Evolutionary conservation across 2,113 vertebrate genomes (phyloP).

Genomic region (Cervus canadensis): DNA sequence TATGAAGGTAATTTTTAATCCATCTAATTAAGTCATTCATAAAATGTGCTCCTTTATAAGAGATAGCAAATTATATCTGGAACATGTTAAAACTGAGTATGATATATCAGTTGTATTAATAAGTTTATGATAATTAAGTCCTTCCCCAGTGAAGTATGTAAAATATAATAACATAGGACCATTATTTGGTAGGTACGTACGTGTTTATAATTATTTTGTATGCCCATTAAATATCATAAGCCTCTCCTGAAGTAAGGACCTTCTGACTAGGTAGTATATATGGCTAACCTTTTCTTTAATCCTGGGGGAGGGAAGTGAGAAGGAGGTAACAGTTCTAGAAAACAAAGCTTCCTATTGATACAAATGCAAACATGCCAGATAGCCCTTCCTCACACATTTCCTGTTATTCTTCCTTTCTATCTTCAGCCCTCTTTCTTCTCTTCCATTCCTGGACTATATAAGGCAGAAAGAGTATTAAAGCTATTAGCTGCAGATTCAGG

Average conservation of each 20-base stretch:
- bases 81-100: not conserved
- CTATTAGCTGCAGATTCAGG: not conserved
- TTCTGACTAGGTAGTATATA: not conserved
- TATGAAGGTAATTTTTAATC: conserved; percentile 8
- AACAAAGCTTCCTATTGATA: not conserved
- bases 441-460: not conserved
- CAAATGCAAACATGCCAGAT: not conserved
- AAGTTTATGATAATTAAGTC: not conserved
- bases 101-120: not conserved
- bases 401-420: not conserved
- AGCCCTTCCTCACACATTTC: not conserved
- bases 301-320: not conserved
- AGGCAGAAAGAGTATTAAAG: not conserved
- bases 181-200: not conserved
- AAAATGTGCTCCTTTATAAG: not conserved
- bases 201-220: not conserved
- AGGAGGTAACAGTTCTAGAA: not conserved
- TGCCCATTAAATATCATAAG: not conserved
- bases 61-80: not conserved
- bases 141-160: not conserved
- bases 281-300: not conserved
- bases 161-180: not conserved
- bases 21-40: not conserved
- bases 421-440: not conserved
- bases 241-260: not conserved